Base-by-base conservation (phyloP, 2,113 vertebrate species). In the Columba livia region DNA sequence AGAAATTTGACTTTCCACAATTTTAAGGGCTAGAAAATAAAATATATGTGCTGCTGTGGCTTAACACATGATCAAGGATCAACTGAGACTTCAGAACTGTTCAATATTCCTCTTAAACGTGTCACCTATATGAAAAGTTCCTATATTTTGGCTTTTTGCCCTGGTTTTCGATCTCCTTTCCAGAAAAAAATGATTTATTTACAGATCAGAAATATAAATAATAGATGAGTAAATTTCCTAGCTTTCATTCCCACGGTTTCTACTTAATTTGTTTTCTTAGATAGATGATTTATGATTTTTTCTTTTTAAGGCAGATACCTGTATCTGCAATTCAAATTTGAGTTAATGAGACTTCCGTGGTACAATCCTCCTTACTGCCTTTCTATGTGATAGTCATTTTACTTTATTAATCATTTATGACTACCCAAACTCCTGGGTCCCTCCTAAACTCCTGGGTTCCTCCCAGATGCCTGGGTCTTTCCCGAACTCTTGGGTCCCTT, bases 11-110 rank as follows among this genome's bases (percentile, higher is more conserved):
- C 29, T 58, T 77, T 14, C 17, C 51, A 15, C 29, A 26, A 29
- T 70, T 77, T 82, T 38, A 82, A 9, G 28, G 20, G 9, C 17
- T 65, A 60, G 44, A 66, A 71, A 16, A 34, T 13, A 53, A 60
- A n/a, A 24, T 23, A 69, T n/a, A 34, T 53, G 29, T 0, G 0
- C 54, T 78, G 25, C 29, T 57, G 36, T 1, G 0, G 18, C 66
- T 66, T 72, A 83, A 18, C 38, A 25, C 5, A 7, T 16, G 21
- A 9, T 29, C 32, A 14, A 8, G 11, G 32, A 42, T 69, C n/a
- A 73, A 58, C 38, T 40, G 15, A 53, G 20, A 34, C 79, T 78
- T 79, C 31, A 47, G 20, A 34, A 17, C 17, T 51, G 15, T 62
- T 36, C 31, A 9, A 28, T 13, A 56, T 14, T 51, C 34, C 8